These are phyloP conservation scores for Criorhina ranunculi DNA, from an alignment of 2,888 invertebrate genomes.

Conservation along the genomic window DNA sequence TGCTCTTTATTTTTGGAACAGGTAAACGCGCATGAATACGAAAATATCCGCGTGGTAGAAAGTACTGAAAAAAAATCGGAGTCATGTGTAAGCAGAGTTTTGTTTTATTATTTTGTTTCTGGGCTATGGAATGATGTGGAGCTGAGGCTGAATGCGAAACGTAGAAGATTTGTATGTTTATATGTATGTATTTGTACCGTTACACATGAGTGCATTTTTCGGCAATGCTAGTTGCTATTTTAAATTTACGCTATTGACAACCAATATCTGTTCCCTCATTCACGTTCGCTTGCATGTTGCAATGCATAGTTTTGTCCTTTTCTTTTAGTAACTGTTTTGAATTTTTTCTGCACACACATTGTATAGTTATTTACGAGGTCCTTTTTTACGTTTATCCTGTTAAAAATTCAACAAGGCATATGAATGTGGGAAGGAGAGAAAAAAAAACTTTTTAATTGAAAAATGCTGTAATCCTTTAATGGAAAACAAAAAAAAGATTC, in stretches of 20 bases:
- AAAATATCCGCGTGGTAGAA: conserved; percentile 57
- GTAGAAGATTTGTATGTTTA: no score
- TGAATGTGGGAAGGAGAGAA: background rate
- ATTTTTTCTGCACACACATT: background rate
- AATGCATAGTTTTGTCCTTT: conserved; percentile 9
- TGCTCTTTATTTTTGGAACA: conserved; percentile 59
- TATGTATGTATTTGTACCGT: conserved; percentile 42
- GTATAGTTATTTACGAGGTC: background rate
- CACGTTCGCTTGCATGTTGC: no score
- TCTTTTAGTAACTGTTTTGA: background rate
- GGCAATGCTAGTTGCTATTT: conserved; percentile 41
- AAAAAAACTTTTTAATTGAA: conserved; percentile 4
- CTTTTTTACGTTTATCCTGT: background rate
- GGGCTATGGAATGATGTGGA: conserved; percentile 17
- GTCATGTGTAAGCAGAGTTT: conserved; percentile 18
- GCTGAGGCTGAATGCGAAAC: conserved; percentile 41
- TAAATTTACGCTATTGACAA: conserved; percentile 26
- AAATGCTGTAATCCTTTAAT: conserved; percentile 36
- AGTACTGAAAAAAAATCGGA: conserved; percentile 24
- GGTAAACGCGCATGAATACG: conserved; percentile 64
- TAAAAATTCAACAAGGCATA: background rate
- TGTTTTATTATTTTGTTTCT: conserved; percentile 22
- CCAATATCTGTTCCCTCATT: background rate
- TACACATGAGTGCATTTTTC: conserved; percentile 61
- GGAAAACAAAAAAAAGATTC: conserved; percentile 15